These are phyloP conservation scores for Spermophilus dauricus DNA, from an alignment of 2,113 vertebrate species.

Conservation along the genomic window DNA sequence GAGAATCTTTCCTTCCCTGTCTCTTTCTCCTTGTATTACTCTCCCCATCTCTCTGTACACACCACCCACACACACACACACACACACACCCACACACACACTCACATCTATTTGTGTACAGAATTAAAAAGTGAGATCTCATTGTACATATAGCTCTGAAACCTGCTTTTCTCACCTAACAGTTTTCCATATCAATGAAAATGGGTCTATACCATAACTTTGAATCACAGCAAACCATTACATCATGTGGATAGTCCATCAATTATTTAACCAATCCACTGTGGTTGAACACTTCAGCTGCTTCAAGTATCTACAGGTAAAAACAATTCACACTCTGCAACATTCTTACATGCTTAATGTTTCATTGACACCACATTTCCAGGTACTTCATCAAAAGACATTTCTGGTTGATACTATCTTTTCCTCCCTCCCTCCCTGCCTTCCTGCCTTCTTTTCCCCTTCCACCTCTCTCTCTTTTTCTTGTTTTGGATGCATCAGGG, in stretches of 20 bases:
- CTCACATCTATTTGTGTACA: background rate
- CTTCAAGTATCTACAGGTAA: background rate
- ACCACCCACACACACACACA: background rate
- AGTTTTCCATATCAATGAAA: background rate
- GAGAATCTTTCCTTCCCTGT: background rate
- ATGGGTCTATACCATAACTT: background rate
- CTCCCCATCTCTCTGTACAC: background rate
- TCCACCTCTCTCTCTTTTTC: background rate
- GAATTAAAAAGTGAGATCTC: background rate
- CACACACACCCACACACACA: background rate
- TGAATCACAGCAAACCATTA: constrained; percentile 35
- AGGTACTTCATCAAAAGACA: background rate
- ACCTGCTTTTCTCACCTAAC: constrained; percentile 33
- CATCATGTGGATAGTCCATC: background rate
- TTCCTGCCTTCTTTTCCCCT: rapidly evolving
- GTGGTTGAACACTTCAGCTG: background rate
- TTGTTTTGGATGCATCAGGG: background rate
- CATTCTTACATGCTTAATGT: background rate
- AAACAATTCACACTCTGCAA: background rate
- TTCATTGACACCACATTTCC: background rate
- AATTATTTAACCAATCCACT: constrained; percentile 2
- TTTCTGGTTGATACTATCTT: background rate
- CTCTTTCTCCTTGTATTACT: background rate
- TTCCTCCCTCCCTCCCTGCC: background rate
- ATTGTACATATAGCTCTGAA: background rate